These are phyloP conservation scores for Cantharis rufa DNA, from an alignment of 2,888 invertebrate species.

Conservation along the genomic window DNA sequence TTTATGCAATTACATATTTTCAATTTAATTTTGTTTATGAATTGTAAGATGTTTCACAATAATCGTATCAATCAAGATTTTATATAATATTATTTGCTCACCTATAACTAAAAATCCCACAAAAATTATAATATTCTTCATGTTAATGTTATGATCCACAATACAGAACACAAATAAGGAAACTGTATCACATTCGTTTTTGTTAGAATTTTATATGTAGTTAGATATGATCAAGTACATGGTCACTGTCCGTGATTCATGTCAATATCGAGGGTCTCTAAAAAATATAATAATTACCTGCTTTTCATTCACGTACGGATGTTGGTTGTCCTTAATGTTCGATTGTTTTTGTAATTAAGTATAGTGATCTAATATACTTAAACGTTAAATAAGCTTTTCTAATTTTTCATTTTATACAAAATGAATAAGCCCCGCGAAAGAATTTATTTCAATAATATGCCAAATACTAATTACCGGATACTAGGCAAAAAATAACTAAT, in stretches of 20 bases:
- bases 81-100: background rate
- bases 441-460: too few relatives aligned
- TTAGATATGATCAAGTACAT: background rate
- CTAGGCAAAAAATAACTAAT: too few relatives aligned
- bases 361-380: background rate
- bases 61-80: background rate
- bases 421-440: too few relatives aligned
- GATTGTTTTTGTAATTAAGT: background rate
- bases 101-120: background rate
- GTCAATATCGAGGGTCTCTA: background rate
- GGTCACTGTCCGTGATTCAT: background rate
- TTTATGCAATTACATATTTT: too few relatives aligned
- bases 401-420: too few relatives aligned
- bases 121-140: background rate
- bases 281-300: background rate
- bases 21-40: background rate
- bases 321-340: background rate
- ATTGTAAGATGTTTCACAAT: background rate
- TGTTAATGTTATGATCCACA: background rate
- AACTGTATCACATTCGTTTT: background rate
- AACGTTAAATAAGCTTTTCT: background rate
- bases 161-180: background rate
- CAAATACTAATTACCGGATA: too few relatives aligned
- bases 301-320: background rate
- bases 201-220: background rate